A percentile compares a stretch with the other conserved stretches of the same genome.
phyloP scores from a whole-genome alignment of 1,140 invertebrate species.

The Mercenaria mercenaria region DNA sequence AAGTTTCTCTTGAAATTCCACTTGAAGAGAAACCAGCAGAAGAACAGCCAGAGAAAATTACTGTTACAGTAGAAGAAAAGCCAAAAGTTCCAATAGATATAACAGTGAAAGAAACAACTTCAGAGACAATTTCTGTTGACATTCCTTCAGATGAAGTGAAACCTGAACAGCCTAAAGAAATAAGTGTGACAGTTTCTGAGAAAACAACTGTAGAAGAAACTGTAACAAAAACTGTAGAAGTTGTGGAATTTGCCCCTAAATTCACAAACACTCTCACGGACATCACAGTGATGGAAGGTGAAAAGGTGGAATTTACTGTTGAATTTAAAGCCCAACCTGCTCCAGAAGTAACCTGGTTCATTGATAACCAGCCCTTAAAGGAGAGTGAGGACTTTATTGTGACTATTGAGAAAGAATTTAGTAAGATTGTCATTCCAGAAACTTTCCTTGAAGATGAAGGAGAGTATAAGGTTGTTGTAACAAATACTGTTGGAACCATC shows the following conservation, averaged over 20 bases:
- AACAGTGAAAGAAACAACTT: constrained; percentile 43
- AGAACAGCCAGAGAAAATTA: constrained; percentile 52
- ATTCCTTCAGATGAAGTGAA: constrained; percentile 44
- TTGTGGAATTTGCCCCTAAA: constrained; percentile 70
- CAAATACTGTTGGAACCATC: constrained; percentile 80
- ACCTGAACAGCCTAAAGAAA: constrained; percentile 41
- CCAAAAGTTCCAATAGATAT: constrained; percentile 49
- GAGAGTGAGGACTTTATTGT: constrained; percentile 74
- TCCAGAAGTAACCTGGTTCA: constrained; percentile 95
- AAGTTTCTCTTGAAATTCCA: constrained; percentile 55
- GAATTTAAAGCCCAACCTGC: constrained; percentile 95
- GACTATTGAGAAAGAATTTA: constrained; percentile 74
- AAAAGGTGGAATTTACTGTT: constrained; percentile 84
- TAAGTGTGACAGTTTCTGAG: constrained; percentile 40
- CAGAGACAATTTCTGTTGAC: constrained; percentile 50
- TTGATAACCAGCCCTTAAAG: constrained; percentile 90
- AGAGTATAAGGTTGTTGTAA: constrained; percentile 81
- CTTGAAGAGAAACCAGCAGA: constrained; percentile 1
- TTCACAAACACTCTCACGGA: constrained; percentile 75
- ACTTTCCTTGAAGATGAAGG: constrained; percentile 83
- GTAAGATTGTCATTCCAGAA: constrained; percentile 80
- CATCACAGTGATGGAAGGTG: constrained; percentile 74
- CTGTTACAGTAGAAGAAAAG: constrained; percentile 26
- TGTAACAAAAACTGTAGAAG: constrained; percentile 55
- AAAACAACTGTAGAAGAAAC: constrained; percentile 63